Conservation (phyloP, 2,113 vertebrate genomes). For the Ceyx margarethae region DNA sequence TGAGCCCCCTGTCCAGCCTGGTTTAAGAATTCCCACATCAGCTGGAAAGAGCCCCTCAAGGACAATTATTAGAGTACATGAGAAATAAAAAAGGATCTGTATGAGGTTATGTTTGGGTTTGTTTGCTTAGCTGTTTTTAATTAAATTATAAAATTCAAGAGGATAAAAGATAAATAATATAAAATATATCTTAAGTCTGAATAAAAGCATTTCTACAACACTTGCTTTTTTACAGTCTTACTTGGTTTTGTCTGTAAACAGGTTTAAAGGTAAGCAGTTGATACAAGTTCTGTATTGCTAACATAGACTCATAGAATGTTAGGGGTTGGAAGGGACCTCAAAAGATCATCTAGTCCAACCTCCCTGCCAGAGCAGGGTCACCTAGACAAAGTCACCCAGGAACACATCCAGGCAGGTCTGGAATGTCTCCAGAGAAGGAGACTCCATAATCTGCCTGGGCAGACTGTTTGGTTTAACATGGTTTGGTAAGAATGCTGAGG, state of each 20-base stretch:
- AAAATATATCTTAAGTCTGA: background rate
- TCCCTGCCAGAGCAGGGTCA: no score
- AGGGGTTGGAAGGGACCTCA: no score
- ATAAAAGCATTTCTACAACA: background rate
- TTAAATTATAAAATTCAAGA: background rate
- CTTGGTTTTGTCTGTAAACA: background rate
- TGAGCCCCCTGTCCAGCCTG: background rate
- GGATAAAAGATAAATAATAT: background rate
- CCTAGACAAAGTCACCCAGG: no score
- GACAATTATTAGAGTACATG: background rate
- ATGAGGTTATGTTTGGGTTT: background rate
- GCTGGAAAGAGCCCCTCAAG: background rate
- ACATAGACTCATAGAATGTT: background rate
- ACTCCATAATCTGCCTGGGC: no score
- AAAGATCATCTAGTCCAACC: no score
- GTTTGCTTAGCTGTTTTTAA: background rate
- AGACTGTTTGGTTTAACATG: no score
- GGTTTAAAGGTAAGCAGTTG: background rate
- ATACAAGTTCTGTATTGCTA: background rate
- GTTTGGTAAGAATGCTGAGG: background rate
- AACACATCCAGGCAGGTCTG: no score
- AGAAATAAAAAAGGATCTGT: background rate
- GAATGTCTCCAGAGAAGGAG: no score
- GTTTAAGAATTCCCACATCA: background rate
- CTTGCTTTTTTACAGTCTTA: background rate